Conservation (phyloP, 1,140 invertebrate genomes). For the Sitobion miscanthi region DNA sequence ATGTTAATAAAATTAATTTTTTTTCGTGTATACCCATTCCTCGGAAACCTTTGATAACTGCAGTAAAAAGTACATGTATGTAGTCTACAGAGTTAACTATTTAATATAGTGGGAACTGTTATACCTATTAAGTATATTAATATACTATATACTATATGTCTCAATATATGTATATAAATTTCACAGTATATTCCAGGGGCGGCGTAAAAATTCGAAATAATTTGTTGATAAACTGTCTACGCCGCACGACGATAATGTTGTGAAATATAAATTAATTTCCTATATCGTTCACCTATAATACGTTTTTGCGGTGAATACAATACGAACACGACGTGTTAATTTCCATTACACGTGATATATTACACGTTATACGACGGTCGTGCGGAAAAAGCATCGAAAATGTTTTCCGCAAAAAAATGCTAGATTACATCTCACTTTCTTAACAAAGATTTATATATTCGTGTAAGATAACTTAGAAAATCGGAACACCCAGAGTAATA, state of each 20-base stretch:
- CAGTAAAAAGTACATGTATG: no score
- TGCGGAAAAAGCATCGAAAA: background rate
- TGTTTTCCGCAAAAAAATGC: background rate
- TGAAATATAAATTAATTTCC: background rate
- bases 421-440: background rate
- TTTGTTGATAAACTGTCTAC: background rate
- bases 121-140: background rate
- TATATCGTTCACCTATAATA: background rate
- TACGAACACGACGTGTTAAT: background rate
- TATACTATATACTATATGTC: background rate
- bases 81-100: background rate
- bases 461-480: background rate
- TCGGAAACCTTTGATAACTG: background rate
- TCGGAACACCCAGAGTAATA: background rate
- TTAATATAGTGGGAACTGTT: background rate
- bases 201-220: background rate
- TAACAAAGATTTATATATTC: constrained; percentile 27
- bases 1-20: background rate
- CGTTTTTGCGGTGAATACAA: background rate
- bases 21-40: background rate
- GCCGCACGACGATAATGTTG: background rate
- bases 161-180: background rate
- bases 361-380: background rate
- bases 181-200: background rate
- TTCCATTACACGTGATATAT: constrained; percentile 19